Base-by-base conservation (phyloP, 2,797 vertebrate genomes). In the Pseudopleuronectes americanus region DNA sequence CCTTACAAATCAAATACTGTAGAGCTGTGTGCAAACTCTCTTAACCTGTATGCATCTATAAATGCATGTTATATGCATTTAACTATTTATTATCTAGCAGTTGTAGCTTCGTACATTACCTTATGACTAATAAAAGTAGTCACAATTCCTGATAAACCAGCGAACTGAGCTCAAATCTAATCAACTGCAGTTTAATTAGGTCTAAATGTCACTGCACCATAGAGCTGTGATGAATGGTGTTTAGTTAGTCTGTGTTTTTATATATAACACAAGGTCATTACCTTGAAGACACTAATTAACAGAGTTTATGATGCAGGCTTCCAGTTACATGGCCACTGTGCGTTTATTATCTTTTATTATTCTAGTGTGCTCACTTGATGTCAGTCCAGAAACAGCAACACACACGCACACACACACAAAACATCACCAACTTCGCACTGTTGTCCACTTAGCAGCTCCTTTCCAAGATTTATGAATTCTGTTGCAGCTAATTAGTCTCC, bases 311-410 rank as follows among this genome's bases (percentile, higher is more conserved):
- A 67, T 57, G 38, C 65, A 49, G 45, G 24, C 61, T 61, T 56
- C 68, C 49, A 52, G 57, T 45, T 45, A 53, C 57, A 71, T 53
- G 28, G 70, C 59, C 54, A 47, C 58, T 68, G n/a, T 75, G 66
- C 57, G 26, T 84, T 80, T 66, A 77, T 70, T 47, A 51, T 58
- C 7, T 59, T 82, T 81, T 64, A 78, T 76, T 79, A 60, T 75
- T 73, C 54, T 53, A 45, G 57, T 70, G 56, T 79, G 74, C 67
- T 76, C 58, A 70, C 52, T 68, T 73, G 45, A 68, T 62, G 55
- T 38, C 61, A 56, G 49, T 67, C 21, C 48, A 75, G 24, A 54
- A 68, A 28, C 13, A 45, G 41, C 41, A 7, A 14, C 13, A 17
- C 52, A 60, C 16, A 6, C 38, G 17, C 47, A 61, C 26, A 16